phyloP scores from a whole-genome alignment of 35 echinoderm and acorn worm genomes.

The Ophiothrix spiculata region DNA sequence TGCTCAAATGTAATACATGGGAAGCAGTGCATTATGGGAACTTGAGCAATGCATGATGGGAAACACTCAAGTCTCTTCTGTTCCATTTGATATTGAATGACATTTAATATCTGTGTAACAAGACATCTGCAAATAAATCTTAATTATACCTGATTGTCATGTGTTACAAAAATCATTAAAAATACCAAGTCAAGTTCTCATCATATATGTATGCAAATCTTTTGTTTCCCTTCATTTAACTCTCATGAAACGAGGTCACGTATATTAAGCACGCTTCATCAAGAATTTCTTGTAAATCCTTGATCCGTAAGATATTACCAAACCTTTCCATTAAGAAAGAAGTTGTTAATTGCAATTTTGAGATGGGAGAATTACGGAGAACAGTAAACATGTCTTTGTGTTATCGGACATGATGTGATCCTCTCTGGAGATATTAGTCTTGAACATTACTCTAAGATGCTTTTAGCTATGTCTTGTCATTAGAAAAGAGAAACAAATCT shows the following conservation, averaged over 20 bases:
- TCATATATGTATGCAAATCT: background rate
- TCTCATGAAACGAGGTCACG: slow-evolving; percentile 3
- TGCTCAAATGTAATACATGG: too few species aligned
- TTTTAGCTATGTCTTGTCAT: background rate
- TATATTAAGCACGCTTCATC: background rate
- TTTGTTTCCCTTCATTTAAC: background rate
- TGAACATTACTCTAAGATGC: background rate
- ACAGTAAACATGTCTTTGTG: background rate
- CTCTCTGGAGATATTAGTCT: background rate
- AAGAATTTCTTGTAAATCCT: background rate
- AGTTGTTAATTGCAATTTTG: background rate
- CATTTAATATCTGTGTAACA: too few species aligned
- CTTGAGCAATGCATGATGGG: too few species aligned
- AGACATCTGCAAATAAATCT: background rate
- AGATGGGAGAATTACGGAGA: background rate
- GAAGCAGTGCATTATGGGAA: too few species aligned
- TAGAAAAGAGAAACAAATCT: background rate
- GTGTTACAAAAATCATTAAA: background rate
- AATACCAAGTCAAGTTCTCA: background rate
- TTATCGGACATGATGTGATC: background rate
- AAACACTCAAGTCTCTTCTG: too few species aligned
- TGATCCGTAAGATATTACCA: background rate
- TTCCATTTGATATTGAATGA: too few species aligned
- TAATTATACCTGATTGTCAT: background rate
- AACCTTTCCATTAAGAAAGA: background rate